These are phyloP conservation scores for Alviniconcha marisindica DNA, from an alignment of 1,140 invertebrate species.

Conservation along the genomic window DNA sequence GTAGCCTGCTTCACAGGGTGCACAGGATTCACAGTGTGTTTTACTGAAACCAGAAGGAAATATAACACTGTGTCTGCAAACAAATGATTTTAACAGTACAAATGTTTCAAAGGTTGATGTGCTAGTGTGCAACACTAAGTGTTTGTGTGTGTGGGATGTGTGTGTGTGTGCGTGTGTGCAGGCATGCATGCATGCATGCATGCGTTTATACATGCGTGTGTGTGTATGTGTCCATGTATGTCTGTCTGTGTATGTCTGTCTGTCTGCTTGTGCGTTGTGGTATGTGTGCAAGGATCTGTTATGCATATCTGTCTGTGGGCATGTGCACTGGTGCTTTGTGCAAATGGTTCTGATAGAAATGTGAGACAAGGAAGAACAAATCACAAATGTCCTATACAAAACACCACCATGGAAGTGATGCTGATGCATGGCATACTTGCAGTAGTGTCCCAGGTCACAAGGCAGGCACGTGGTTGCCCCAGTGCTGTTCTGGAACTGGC, in stretches of 20 bases:
- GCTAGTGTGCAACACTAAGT: not conserved
- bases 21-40: not conserved
- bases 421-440: not conserved
- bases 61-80: not conserved
- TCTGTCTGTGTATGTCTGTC: not conserved
- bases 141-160: no score
- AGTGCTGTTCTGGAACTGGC: constrained; percentile 19
- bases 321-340: not conserved
- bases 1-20: not conserved
- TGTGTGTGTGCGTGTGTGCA: not conserved
- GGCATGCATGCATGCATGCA: no score
- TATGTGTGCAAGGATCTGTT: not conserved
- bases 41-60: constrained; percentile 17
- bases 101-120: not conserved
- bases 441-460: constrained; percentile 23
- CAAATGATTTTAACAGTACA: not conserved
- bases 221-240: no score
- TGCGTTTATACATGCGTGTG: no score
- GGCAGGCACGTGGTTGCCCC: not conserved
- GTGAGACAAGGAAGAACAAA: not conserved
- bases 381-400: not conserved
- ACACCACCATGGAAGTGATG: no score
- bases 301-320: not conserved
- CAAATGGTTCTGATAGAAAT: not conserved
- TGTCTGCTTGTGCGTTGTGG: not conserved